A percentile compares a stretch with the other conserved stretches of the same genome.
Conservation (phyloP, 1,140 invertebrate genomes). For the Macrobrachium nipponense region DNA sequence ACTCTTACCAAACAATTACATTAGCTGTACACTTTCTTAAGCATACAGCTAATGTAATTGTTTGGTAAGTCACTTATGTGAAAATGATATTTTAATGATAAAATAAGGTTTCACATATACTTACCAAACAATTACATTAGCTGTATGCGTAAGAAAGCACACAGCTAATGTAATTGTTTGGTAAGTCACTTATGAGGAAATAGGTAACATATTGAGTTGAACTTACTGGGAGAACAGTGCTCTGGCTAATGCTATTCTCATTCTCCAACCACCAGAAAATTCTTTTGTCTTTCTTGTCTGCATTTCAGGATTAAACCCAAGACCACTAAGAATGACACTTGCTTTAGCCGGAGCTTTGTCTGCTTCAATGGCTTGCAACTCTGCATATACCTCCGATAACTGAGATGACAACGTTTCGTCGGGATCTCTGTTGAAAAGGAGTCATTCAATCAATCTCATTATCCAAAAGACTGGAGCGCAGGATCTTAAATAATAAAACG, state of each 20-base stretch:
- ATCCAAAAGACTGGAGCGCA: background rate
- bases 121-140: too few relatives aligned
- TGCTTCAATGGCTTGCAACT: constrained; percentile 94
- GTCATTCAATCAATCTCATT: background rate
- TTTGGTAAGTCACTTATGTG: too few relatives aligned
- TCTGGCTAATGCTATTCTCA: constrained; percentile 95
- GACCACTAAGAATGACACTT: constrained; percentile 93
- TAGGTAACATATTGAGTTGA: constrained; percentile 70
- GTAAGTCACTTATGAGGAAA: too few relatives aligned
- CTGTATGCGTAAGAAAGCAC: too few relatives aligned
- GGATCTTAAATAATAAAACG: background rate
- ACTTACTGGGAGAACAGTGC: constrained; percentile 76
- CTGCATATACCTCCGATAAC: constrained; percentile 88
- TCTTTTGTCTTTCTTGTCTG: constrained; percentile 93
- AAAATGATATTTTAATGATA: too few relatives aligned
- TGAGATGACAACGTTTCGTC: constrained; percentile 76
- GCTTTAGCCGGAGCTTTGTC: constrained; percentile 97
- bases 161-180: too few relatives aligned
- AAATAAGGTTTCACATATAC: too few relatives aligned
- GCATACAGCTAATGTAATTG: too few relatives aligned
- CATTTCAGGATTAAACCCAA: constrained; percentile 95
- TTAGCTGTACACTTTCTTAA: too few relatives aligned
- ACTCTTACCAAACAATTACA: too few relatives aligned
- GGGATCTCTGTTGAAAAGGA: constrained; percentile 69
- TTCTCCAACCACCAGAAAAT: constrained; percentile 98